Evolutionary conservation across 2,888 invertebrate genomes (phyloP).

Genomic region (Cataglyphis albicans): DNA sequence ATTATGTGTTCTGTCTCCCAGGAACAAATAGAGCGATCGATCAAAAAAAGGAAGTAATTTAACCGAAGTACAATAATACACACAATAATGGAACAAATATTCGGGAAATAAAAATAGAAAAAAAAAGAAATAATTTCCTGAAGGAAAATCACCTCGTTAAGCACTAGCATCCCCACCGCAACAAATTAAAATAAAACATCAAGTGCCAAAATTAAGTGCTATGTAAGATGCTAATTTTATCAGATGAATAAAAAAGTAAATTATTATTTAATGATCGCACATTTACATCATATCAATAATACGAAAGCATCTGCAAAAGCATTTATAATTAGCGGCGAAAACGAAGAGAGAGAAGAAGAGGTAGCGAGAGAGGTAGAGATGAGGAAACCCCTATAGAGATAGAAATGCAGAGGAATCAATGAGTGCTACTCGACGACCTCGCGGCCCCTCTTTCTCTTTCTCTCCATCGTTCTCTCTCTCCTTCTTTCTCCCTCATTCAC

Average conservation of each 20-base stretch:
- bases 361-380: not conserved
- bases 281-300: too few species aligned
- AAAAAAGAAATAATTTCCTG: not conserved
- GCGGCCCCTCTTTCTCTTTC: constrained; percentile 47
- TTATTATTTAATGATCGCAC: not conserved
- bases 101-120: not conserved
- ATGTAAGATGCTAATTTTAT: too few species aligned
- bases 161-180: too few species aligned
- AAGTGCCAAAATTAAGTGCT: too few species aligned
- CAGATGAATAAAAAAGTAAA: not conserved
- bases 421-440: constrained; percentile 70
- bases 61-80: not conserved
- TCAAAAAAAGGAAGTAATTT: constrained; percentile 31
- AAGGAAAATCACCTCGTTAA: not conserved
- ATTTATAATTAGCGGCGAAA: not conserved
- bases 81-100: not conserved
- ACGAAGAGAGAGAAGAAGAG: constrained; percentile 53
- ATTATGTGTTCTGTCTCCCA: constrained; percentile 25
- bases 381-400: not conserved
- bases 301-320: not conserved
- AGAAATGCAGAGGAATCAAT: constrained; percentile 74
- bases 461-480: constrained; percentile 48
- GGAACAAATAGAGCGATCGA: constrained; percentile 22
- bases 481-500: constrained; percentile 55
- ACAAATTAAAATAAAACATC: too few species aligned